Conservation (phyloP, 2,888 invertebrate species). For the Hololepta plana region DNA sequence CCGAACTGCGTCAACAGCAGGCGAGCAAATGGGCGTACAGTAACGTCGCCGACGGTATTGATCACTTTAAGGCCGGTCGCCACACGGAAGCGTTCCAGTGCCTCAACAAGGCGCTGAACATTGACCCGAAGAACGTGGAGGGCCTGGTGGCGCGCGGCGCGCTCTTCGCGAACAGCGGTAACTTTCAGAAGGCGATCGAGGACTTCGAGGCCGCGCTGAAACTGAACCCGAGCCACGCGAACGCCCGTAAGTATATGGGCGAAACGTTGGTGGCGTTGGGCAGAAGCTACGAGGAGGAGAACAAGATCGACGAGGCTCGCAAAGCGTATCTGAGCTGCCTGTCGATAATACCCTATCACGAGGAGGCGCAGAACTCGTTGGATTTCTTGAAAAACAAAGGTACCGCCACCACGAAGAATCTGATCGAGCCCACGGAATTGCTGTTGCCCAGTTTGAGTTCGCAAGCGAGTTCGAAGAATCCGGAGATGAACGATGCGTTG, state of each 20-base stretch:
- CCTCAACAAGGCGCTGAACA: constrained; percentile 79
- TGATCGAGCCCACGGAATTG: constrained; percentile 44
- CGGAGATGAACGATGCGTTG: constrained; percentile 45
- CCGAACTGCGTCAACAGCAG: constrained; percentile 72
- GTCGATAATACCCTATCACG: constrained; percentile 68
- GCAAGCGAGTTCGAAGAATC: constrained; percentile 30
- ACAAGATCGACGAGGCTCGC: constrained; percentile 66
- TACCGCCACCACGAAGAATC: constrained; percentile 32
- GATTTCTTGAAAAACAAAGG: constrained; percentile 62
- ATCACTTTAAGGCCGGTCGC: constrained; percentile 82
- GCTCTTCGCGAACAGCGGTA: constrained; percentile 83
- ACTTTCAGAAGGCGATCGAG: constrained; percentile 82
- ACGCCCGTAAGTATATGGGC: constrained; percentile 86
- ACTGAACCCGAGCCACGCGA: constrained; percentile 75
- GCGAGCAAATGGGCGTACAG: constrained; percentile 89
- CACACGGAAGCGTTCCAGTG: constrained; percentile 92
- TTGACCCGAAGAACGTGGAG: constrained; percentile 83
- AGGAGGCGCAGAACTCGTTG: constrained; percentile 69
- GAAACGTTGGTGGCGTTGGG: constrained; percentile 83
- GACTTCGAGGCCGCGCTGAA: constrained; percentile 87
- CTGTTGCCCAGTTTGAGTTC: constrained; percentile 39
- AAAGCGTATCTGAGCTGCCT: constrained; percentile 74
- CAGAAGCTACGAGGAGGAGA: constrained; percentile 74
- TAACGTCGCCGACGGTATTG: constrained; percentile 85
- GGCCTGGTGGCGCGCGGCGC: constrained; percentile 84